Evolutionary conservation across 2,888 invertebrate species (phyloP).

Genomic region (Mycalesis mineus): DNA sequence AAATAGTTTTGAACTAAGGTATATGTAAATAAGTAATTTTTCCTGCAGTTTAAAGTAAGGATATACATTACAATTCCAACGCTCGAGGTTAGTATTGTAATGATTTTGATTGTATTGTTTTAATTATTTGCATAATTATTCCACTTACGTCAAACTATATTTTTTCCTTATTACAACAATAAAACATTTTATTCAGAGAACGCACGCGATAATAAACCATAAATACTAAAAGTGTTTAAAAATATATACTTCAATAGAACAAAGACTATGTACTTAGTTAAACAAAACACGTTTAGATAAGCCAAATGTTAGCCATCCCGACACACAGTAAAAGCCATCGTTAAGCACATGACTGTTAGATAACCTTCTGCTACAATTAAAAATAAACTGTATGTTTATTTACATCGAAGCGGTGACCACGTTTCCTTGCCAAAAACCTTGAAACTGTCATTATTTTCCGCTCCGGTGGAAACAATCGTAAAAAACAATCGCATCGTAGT

Average conservation of each 20-base stretch:
- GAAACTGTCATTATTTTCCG: slow-evolving; percentile 28
- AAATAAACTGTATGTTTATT: slow-evolving; percentile 28
- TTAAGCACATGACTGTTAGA: slow-evolving; percentile 19
- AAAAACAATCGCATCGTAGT: slow-evolving; percentile 14
- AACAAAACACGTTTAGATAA: background rate
- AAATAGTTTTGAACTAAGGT: no score
- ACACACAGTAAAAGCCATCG: slow-evolving; percentile 8
- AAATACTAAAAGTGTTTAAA: background rate
- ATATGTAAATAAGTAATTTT: no score
- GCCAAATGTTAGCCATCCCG: slow-evolving; percentile 1
- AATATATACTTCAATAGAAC: background rate
- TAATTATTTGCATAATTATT: no score
- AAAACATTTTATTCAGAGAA: background rate
- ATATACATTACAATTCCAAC: no score
- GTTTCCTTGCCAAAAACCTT: slow-evolving; percentile 35
- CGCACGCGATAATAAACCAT: background rate
- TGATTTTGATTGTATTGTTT: no score
- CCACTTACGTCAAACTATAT: no score
- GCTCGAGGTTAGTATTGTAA: no score
- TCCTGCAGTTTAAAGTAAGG: no score
- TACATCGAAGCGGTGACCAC: slow-evolving; percentile 25
- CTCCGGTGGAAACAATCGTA: slow-evolving; percentile 21
- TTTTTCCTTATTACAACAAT: no score
- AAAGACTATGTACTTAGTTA: background rate
- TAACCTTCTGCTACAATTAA: slow-evolving; percentile 25